phyloP scores from a whole-genome alignment of 2,113 vertebrate species.

The Entelurus aequoreus region DNA sequence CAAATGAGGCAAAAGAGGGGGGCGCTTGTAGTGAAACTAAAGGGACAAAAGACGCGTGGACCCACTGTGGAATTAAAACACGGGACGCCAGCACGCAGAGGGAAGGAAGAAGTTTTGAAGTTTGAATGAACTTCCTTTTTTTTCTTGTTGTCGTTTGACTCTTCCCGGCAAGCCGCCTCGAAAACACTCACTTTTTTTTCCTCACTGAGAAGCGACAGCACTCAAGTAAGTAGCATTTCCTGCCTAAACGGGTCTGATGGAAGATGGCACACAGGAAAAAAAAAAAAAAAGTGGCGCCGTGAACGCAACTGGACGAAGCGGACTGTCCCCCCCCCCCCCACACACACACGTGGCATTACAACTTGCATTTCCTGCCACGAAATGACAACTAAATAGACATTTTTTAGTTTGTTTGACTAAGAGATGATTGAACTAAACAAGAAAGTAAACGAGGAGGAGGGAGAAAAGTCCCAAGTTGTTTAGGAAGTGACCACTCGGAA shows the following conservation, averaged over 20 bases:
- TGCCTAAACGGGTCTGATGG: background rate
- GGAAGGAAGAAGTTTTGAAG: background rate
- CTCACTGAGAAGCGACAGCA: conserved; percentile 20
- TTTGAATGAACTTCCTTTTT: background rate
- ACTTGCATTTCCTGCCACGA: background rate
- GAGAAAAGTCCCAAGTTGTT: background rate
- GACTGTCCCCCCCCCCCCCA: conserved; percentile 2
- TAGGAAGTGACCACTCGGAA: background rate
- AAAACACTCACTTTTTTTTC: background rate
- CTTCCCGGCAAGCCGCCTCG: background rate
- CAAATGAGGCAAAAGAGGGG: conserved; percentile 39
- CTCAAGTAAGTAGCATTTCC: conserved; percentile 43
- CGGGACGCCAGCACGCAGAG: conserved; percentile 4
- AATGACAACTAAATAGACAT: too few relatives aligned
- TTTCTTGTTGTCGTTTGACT: background rate
- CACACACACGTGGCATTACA: conserved; percentile 26
- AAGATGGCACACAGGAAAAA: background rate
- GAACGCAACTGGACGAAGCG: background rate
- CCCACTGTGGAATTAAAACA: background rate
- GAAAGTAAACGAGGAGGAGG: background rate
- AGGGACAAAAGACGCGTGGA: conserved; percentile 27
- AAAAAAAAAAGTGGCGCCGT: background rate
- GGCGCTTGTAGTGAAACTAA: conserved; percentile 26
- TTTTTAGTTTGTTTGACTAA: background rate
- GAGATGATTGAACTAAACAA: background rate